phyloP scores from a whole-genome alignment of 2,888 invertebrate genomes.

The Chloroclystis v-ata region DNA sequence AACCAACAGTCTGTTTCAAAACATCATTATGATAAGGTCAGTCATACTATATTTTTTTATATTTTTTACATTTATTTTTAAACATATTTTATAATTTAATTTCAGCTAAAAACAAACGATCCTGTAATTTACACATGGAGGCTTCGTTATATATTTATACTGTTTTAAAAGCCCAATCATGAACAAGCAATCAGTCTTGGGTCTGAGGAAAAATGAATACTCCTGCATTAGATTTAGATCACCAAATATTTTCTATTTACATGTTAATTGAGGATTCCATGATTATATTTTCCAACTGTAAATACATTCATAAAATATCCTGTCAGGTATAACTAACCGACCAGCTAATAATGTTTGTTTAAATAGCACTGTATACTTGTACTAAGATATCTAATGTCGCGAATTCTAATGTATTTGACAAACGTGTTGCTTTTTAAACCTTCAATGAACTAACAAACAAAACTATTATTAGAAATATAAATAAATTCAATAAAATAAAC shows the following conservation, averaged over 20 bases:
- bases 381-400: conserved; percentile 3
- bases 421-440: neutral
- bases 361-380: conserved; percentile 15
- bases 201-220: conserved; percentile 62
- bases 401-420: conserved; percentile 5
- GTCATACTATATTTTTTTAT: conserved; percentile 35
- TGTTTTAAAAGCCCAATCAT: conserved; percentile 48
- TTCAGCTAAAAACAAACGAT: conserved; percentile 46
- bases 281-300: conserved; percentile 17
- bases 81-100: conserved; percentile 28
- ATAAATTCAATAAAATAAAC: too few species aligned
- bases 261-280: conserved; percentile 24
- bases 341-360: neutral
- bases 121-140: conserved; percentile 35
- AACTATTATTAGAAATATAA: too few species aligned
- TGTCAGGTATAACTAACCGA: neutral
- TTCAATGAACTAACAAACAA: too few species aligned
- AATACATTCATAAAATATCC: conserved; percentile 6
- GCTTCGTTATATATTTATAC: conserved; percentile 36
- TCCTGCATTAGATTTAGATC: conserved; percentile 41
- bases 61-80: conserved; percentile 29
- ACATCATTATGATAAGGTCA: conserved; percentile 44
- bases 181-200: conserved; percentile 70
- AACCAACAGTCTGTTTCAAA: conserved; percentile 39
- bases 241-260: conserved; percentile 25